These are phyloP conservation scores for Crotalus horridus DNA, from an alignment of 2,113 vertebrate species.

Conservation along the genomic window DNA sequence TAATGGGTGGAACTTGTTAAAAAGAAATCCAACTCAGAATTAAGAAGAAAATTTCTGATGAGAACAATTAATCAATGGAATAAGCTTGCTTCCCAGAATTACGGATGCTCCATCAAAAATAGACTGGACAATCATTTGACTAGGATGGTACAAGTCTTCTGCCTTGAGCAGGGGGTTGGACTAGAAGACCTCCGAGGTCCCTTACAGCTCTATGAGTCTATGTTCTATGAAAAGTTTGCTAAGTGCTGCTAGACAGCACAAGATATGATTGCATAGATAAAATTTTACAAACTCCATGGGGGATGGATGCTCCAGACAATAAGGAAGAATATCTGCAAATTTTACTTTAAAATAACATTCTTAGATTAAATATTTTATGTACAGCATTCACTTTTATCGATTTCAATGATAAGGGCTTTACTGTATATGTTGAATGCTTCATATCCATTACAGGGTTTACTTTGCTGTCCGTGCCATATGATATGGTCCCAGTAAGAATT, in stretches of 20 bases:
- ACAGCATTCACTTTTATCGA: neutral
- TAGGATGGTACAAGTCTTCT: neutral
- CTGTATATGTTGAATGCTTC: neutral
- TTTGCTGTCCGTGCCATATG: neutral
- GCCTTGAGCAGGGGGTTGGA: neutral
- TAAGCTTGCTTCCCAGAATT: neutral
- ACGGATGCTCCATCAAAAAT: neutral
- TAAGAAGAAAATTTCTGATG: neutral
- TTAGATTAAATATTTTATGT: neutral
- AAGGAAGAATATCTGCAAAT: neutral
- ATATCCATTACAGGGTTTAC: neutral
- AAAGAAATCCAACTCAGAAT: neutral
- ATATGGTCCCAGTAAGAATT: too few relatives aligned
- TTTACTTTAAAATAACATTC: neutral
- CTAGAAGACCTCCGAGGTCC: neutral
- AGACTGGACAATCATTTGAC: neutral
- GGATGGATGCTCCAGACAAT: neutral
- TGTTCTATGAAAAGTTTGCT: neutral
- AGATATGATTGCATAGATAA: neutral
- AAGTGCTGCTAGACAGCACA: neutral
- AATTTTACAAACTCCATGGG: neutral
- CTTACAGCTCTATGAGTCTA: neutral
- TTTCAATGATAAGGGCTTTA: neutral
- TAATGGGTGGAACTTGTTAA: neutral
- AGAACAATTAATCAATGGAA: neutral